These are phyloP conservation scores for Pelagia noctiluca DNA, from an alignment of 30 jellyfish, hydroid and myxozoan genomes.

Conservation along the genomic window DNA sequence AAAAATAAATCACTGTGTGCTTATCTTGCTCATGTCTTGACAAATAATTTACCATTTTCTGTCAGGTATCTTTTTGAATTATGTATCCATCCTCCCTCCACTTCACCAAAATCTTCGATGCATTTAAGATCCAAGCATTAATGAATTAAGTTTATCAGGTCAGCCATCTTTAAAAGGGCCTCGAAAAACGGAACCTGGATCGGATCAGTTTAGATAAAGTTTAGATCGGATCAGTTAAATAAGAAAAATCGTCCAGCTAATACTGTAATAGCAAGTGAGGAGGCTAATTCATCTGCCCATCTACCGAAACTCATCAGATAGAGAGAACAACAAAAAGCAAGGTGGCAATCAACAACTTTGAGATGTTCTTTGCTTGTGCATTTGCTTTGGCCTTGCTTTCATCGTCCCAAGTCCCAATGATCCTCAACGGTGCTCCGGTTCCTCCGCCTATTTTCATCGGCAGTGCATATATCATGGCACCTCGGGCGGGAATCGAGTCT, in stretches of 20 bases:
- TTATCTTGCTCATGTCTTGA: slow-evolving; percentile 50
- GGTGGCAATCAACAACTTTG: too few relatives aligned
- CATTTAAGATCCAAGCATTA: slow-evolving; percentile 21
- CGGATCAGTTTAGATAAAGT: too few relatives aligned
- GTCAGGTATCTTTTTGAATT: slow-evolving; percentile 43
- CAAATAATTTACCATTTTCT: slow-evolving; percentile 55
- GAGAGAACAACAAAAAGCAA: too few relatives aligned
- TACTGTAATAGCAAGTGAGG: too few relatives aligned
- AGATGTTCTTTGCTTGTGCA: too few relatives aligned
- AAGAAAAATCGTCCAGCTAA: too few relatives aligned
- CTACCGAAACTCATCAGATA: too few relatives aligned
- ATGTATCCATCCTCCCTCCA: slow-evolving; percentile 73
- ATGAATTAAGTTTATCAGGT: slow-evolving; percentile 22
- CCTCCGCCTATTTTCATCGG: slow-evolving; percentile 95
- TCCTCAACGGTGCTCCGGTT: slow-evolving; percentile 91
- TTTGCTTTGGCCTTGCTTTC: too few relatives aligned
- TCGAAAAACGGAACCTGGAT: too few relatives aligned
- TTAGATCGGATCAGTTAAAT: too few relatives aligned
- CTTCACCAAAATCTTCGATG: slow-evolving; percentile 41
- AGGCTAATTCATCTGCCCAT: too few relatives aligned
- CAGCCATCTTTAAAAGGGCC: slow-evolving; percentile 37
- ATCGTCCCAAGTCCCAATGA: slow-evolving; percentile 82
- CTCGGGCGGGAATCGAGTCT: slow-evolving; percentile 58
- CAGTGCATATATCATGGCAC: slow-evolving; percentile 77
- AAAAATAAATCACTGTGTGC: too few relatives aligned